Base-by-base conservation (phyloP, 2,888 invertebrate species). In the Omphaloscelis lunosa region DNA sequence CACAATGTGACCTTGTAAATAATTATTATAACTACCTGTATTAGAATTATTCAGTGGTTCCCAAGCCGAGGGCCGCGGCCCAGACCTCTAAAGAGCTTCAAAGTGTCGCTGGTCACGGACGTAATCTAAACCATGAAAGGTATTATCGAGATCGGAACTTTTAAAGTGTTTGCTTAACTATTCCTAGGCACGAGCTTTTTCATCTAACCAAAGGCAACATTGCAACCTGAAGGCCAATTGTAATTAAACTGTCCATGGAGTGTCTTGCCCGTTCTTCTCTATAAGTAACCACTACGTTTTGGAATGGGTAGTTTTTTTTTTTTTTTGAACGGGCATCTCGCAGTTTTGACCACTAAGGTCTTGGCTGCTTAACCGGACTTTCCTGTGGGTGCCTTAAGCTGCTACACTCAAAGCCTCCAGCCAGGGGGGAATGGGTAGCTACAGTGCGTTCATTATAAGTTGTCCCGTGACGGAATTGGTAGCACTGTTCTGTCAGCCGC, bases 11-110 rank as follows among this genome's bases (percentile, higher is more conserved):
- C 84, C 84, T 85, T 80, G 84, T 71, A 23, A 45, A 62, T 83
- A 86, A 72, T 71, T 23, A 76, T 58, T 76, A 63, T 76, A 79
- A 62, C 72, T 72, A 76, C 59, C 59, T 84, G 29, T 70, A 77
- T 72, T 65, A 59, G 23, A 77, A 77, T 62, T 48, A 72, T n/a
- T 53, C 67, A 69, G 58, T 1, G 71, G 29, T 48, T 27, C 61
- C 56, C 73, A 83, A 83, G 7, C 15, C 45, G 15, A 15, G 8
- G 7, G 20, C 29, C 27, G 7, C 17, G 8, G 29, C n/a, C 5
- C 29, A 51, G 29, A 15, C 27, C 2, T 41, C 3, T 4, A 12
- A 59, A 17, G 17, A 29, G 51, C 48, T 53, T 29, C 9, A 17
- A 41, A 41, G 29, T 74, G 27, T 74, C n/a, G n/a, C 20, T 74